These are phyloP conservation scores for Microcebus griseorufus DNA, from an alignment of 2,113 vertebrate genomes.

Conservation along the genomic window DNA sequence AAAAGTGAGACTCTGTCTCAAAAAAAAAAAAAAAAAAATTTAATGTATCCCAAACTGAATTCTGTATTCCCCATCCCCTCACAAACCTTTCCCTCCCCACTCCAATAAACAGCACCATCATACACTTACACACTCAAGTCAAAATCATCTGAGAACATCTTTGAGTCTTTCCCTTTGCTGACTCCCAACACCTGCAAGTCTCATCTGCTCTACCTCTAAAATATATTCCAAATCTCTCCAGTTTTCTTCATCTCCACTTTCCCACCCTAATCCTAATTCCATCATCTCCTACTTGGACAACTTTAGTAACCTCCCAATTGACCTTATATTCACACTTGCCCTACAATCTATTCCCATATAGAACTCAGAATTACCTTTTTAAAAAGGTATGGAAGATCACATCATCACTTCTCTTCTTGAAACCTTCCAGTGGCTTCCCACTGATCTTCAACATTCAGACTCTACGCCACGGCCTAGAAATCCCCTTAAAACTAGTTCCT, in stretches of 20 bases:
- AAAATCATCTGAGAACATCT: background rate
- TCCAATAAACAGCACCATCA: background rate
- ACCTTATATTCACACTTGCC: background rate
- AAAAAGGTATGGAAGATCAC: background rate
- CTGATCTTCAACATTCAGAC: background rate
- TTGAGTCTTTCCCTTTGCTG: background rate
- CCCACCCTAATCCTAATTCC: background rate
- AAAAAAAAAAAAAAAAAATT: no score
- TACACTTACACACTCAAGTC: background rate
- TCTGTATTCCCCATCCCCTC: background rate
- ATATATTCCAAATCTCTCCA: background rate
- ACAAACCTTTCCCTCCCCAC: background rate
- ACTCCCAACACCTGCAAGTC: background rate
- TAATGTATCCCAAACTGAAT: background rate
- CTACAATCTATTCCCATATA: background rate
- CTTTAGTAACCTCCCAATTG: background rate
- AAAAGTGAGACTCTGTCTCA: no score
- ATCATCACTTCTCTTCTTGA: background rate
- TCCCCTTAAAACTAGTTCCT: background rate
- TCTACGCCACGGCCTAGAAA: background rate
- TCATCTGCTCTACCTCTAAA: background rate
- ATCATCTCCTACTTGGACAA: background rate
- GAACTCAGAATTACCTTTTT: background rate
- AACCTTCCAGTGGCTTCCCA: background rate
- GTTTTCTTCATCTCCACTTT: background rate